phyloP scores from a whole-genome alignment of 2,888 invertebrate species.

The Nephrotoma appendiculata region DNA sequence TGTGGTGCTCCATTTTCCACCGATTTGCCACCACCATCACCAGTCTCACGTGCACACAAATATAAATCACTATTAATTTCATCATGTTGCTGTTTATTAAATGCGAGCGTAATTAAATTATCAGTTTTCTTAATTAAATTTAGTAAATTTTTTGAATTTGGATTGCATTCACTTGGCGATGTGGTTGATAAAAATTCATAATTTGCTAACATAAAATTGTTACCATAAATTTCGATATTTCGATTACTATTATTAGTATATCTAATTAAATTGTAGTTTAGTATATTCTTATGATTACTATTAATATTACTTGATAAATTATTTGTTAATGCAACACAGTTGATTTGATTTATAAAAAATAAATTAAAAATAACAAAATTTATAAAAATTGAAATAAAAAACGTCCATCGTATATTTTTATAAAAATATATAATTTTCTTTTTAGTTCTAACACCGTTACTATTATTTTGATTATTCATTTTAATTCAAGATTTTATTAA shows the following conservation, averaged over 20 bases:
- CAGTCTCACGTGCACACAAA: not conserved
- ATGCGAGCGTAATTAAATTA: not conserved
- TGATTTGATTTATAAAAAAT: not conserved
- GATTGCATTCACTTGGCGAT: not conserved
- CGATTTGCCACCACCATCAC: not conserved
- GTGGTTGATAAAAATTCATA: not conserved
- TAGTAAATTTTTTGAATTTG: not conserved
- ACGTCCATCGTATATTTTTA: not conserved
- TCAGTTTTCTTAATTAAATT: not conserved
- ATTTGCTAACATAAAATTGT: not conserved
- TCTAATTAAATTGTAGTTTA: not conserved
- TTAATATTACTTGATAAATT: not conserved
- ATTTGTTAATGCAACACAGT: not conserved
- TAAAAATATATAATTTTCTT: not conserved
- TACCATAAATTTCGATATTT: not conserved
- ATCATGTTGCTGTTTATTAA: not conserved
- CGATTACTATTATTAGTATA: not conserved
- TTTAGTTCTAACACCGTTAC: not conserved
- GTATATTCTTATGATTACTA: not conserved
- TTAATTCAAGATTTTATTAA: not conserved
- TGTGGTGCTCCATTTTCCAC: not conserved
- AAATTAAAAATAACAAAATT: not conserved
- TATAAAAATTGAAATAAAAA: not conserved
- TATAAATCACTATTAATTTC: not conserved
- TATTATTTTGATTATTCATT: not conserved